Percentiles rank a stretch among this genome's conserved stretches.
These are phyloP conservation scores for Peromyscus melanophrys DNA, from an alignment of 2,797 vertebrate species.

Conservation along the genomic window DNA sequence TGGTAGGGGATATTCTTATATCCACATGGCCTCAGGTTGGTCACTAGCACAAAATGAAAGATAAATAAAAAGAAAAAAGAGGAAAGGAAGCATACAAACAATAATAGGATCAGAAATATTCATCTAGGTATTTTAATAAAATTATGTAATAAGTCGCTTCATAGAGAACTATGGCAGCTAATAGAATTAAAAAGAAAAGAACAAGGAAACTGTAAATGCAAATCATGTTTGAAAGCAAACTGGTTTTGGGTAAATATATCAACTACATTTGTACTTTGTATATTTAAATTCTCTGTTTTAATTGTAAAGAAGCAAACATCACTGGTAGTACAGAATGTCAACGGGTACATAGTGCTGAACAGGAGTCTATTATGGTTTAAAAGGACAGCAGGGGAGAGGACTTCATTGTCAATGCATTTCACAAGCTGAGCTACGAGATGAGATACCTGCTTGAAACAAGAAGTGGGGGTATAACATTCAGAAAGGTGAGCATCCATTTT, in stretches of 20 bases:
- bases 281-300: slow-evolving; percentile 24
- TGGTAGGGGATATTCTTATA: background rate
- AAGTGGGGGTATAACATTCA: background rate
- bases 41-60: background rate
- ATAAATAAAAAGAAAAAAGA: background rate
- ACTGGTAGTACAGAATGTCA: background rate
- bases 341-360: background rate
- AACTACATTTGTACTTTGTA: background rate
- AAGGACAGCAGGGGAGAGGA: background rate
- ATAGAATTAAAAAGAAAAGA: too few species aligned
- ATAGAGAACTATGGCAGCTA: background rate
- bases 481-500: background rate
- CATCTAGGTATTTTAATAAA: background rate
- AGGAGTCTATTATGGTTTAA: background rate
- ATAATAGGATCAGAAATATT: background rate
- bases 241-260: background rate
- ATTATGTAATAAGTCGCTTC: background rate
- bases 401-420: background rate
- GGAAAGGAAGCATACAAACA: background rate
- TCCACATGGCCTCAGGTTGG: too few species aligned
- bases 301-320: slow-evolving; percentile 8
- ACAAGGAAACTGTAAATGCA: background rate
- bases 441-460: background rate
- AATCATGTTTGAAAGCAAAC: background rate
- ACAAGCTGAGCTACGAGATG: background rate